phyloP scores from a whole-genome alignment of 2,113 vertebrate species.

The Cheilinus undulatus region DNA sequence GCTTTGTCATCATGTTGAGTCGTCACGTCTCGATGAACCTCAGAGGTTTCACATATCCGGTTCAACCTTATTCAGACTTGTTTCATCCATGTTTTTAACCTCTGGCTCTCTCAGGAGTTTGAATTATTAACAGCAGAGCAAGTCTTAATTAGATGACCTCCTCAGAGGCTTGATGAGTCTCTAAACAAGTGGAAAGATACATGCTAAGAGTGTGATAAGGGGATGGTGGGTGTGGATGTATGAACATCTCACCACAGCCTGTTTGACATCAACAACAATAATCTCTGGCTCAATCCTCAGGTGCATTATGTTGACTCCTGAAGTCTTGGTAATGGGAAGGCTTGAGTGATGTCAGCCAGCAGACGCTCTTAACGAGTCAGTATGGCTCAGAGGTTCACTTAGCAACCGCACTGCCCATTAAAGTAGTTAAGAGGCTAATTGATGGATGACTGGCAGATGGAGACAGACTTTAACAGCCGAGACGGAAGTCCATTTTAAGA shows the following conservation, averaged over 20 bases:
- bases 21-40: background rate
- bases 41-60: background rate
- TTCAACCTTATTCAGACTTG: background rate
- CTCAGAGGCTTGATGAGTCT: conserved; percentile 56
- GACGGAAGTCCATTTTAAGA: background rate
- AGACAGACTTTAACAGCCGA: background rate
- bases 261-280: conserved; percentile 54
- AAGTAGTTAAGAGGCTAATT: conserved; percentile 31
- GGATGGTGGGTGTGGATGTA: background rate
- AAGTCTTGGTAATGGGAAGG: conserved; percentile 59
- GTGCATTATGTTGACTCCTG: conserved; percentile 44
- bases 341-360: conserved; percentile 35
- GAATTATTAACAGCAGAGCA: conserved; percentile 70
- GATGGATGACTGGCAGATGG: background rate
- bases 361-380: conserved; percentile 29
- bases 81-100: conserved; percentile 43
- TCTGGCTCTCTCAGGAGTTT: conserved; percentile 32
- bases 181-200: conserved; percentile 69
- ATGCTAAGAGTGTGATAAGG: conserved; percentile 27
- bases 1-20: background rate
- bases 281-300: conserved; percentile 45
- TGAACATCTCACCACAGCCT: conserved; percentile 16
- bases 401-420: conserved; percentile 24
- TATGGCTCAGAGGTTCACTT: conserved; percentile 27
- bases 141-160: conserved; percentile 66